Conservation (phyloP, 2,113 vertebrate species). For the Muntiacus muntjak region DNA sequence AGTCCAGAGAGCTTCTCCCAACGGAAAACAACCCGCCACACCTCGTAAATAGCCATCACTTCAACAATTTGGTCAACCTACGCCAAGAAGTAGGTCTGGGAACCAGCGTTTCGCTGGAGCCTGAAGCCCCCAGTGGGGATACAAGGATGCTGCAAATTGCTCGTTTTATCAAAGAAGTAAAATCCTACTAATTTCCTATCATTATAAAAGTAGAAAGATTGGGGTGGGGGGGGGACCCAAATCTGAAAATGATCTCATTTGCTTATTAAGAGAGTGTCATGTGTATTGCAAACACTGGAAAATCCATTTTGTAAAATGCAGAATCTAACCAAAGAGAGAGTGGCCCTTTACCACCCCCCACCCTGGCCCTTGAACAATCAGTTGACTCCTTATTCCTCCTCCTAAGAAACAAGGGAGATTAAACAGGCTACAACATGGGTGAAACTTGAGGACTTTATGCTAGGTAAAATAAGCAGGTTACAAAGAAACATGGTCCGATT, state of each 20-base stretch:
- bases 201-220: slow-evolving; percentile 81
- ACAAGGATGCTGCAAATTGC: slow-evolving; percentile 62
- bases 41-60: slow-evolving; percentile 63
- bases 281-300: slow-evolving; percentile 67
- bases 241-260: slow-evolving; percentile 74
- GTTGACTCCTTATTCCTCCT: not conserved
- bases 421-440: not conserved
- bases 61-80: slow-evolving; percentile 73
- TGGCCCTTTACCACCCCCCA: not conserved
- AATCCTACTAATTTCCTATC: slow-evolving; percentile 65
- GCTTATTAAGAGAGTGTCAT: slow-evolving; percentile 73
- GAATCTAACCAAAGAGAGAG: slow-evolving; percentile 34
- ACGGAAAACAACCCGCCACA: not conserved
- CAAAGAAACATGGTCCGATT: not conserved
- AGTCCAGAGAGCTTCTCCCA: slow-evolving; percentile 51
- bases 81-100: slow-evolving; percentile 56
- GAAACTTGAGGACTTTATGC: not conserved
- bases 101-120: slow-evolving; percentile 32
- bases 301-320: slow-evolving; percentile 71
- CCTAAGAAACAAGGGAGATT: slow-evolving; percentile 32
- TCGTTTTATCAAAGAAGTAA: slow-evolving; percentile 70
- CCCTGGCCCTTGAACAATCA: not conserved
- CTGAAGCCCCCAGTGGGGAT: slow-evolving; percentile 48
- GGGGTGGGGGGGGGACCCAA: not conserved
- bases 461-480: not conserved